Conservation (phyloP, 2,797 vertebrate species). For the Gymnoscopelus microlampas region DNA sequence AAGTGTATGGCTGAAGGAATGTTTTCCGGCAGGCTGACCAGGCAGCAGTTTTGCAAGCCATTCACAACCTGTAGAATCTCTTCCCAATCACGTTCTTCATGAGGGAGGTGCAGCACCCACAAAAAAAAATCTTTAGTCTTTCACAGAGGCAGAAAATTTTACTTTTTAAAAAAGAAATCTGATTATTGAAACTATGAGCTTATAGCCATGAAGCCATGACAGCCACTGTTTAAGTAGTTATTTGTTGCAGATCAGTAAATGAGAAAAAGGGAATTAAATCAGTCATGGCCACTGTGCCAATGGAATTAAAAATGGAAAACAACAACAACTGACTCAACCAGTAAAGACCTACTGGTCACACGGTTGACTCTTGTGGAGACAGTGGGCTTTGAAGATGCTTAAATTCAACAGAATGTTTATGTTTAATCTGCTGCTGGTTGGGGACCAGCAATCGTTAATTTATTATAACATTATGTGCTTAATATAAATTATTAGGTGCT, state of each 20-base stretch:
- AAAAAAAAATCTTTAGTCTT: conserved; percentile 51
- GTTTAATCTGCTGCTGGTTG: not conserved
- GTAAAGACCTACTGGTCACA: conserved; percentile 17
- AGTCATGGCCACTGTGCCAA: conserved; percentile 49
- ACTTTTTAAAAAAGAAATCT: conserved; percentile 59
- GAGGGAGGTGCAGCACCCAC: conserved; percentile 38
- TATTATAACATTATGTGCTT: not conserved
- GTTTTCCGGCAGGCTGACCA: conserved; percentile 54
- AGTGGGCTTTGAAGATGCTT: conserved; percentile 9
- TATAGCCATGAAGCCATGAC: conserved; percentile 69
- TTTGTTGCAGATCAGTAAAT: conserved; percentile 59
- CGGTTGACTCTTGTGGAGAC: conserved; percentile 11
- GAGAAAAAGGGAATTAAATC: conserved; percentile 49
- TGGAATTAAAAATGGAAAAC: conserved; percentile 57
- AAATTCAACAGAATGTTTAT: conserved; percentile 16
- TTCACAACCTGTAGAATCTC: conserved; percentile 55
- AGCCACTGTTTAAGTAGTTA: conserved; percentile 63
- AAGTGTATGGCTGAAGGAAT: conserved; percentile 67
- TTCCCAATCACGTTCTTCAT: conserved; percentile 31
- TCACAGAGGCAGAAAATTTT: conserved; percentile 49
- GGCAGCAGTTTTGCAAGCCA: conserved; percentile 50
- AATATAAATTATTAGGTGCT: not conserved
- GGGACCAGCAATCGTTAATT: not conserved
- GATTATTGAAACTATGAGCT: conserved; percentile 69
- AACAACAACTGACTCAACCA: conserved; percentile 31